Evolutionary conservation across 1,140 invertebrate genomes (phyloP), one percentile per base, ranked within the genome.

Genomic region (Drosophila azteca): DNA sequence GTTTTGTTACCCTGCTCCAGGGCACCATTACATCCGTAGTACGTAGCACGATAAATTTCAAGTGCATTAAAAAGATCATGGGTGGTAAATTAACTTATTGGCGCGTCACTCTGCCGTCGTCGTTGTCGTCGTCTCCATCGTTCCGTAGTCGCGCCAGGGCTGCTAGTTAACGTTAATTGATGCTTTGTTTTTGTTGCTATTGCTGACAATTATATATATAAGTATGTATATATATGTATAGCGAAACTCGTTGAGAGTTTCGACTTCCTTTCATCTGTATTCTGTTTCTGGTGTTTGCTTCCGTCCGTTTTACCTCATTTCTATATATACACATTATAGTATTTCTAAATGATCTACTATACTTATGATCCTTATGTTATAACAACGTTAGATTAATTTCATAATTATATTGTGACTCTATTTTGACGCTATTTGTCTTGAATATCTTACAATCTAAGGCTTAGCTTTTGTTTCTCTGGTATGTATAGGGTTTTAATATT

Each of bases 21-120:
- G 48, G 31, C 6, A 15, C 35, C 61, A 50, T 76, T 66, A 71
- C 61, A 65, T 61, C 66, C 41, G 71, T 52, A 78, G 57, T 5
- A 39, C 41, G 71, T 52, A 78, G 57, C 5, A 39, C 35, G 22
- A 45, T 71, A 83, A 73, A 75, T 77, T 88, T 87, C 79, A 77
- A 88, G 83, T 87, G 84, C 83, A 87, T 87, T 87, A 87, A 88
- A 87, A 87, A 77, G 83, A 88, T 87, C 83, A 83, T 77, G 83
- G 83, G 83, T 88, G 83, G 83, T 87, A 87, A 87, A 87, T 87
- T 87, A 87, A 88, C 79, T 83, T 70, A 79, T 65, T 65, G 80
- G 50, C 58, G 65, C 67, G 78, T 83, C 62, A 64, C 70, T 79
- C 66, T 20, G 52, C 45, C 45, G 35, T 39, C 35, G 9, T 46